Conservation (phyloP, 2,797 vertebrate genomes). For the Ibycter americanus region DNA sequence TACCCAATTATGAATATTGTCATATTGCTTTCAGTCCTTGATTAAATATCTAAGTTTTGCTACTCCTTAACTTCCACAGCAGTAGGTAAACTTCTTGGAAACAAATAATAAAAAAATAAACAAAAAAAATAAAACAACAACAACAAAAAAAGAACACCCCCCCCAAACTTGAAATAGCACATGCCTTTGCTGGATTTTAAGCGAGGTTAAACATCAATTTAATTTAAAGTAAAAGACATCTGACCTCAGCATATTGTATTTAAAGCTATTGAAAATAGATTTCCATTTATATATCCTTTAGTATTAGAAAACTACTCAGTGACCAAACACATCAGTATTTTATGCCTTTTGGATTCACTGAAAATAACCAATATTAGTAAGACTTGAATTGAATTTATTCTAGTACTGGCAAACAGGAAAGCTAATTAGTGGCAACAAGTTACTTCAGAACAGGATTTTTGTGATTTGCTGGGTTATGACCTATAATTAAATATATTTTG, state of each 20-base stretch:
- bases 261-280: neutral
- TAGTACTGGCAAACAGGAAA: conserved; percentile 64
- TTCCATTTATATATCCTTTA: neutral
- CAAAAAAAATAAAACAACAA: neutral
- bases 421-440: conserved; percentile 77
- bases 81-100: neutral
- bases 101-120: neutral
- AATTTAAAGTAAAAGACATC: neutral
- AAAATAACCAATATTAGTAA: conserved; percentile 69
- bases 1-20: neutral
- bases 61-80: neutral
- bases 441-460: conserved; percentile 72
- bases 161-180: neutral
- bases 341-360: neutral
- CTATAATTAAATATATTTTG: conserved; percentile 77
- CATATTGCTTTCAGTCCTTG: neutral
- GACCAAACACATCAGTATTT: neutral
- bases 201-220: fast-evolving
- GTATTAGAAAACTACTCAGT: neutral
- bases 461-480: conserved; percentile 74
- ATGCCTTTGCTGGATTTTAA: neutral
- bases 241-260: neutral
- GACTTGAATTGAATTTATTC: conserved; percentile 54
- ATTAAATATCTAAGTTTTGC: neutral
- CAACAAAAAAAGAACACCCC: too few relatives aligned